Evolutionary conservation across 1,140 invertebrate genomes (phyloP).

Genomic region (Eciton burchellii): DNA sequence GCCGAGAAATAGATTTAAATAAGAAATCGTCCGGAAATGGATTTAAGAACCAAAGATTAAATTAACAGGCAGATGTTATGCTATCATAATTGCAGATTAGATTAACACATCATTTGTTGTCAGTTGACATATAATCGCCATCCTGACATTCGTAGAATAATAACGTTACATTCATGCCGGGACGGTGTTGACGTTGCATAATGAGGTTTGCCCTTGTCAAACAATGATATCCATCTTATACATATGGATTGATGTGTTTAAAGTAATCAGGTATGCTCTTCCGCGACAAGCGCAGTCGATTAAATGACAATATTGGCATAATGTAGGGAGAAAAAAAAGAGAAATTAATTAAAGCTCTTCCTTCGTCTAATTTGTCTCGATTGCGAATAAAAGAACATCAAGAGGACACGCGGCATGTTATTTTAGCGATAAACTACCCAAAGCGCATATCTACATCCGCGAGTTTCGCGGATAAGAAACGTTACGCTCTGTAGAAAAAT

Average conservation of each 20-base stretch:
- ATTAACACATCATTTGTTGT: no score
- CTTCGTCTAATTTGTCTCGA: background rate
- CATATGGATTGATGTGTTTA: background rate
- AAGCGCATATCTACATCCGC: background rate
- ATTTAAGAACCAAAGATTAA: no score
- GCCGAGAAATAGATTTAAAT: no score
- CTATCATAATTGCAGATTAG: no score
- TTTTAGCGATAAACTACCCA: background rate
- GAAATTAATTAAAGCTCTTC: no score
- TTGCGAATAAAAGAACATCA: background rate
- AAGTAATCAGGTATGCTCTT: background rate
- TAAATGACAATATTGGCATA: slow-evolving; percentile 35
- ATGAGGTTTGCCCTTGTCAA: slow-evolving; percentile 26
- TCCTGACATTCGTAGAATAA: background rate
- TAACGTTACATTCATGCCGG: slow-evolving; percentile 27
- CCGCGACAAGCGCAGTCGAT: background rate
- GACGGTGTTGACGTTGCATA: background rate
- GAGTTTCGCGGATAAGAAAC: background rate
- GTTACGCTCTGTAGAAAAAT: slow-evolving; percentile 5
- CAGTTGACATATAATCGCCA: no score
- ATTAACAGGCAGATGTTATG: no score
- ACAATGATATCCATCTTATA: background rate
- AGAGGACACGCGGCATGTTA: background rate
- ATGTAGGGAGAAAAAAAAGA: background rate
- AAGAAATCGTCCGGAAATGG: no score